Base-by-base conservation (phyloP, 2,888 invertebrate species). In the Lepidochitona cinerea region DNA sequence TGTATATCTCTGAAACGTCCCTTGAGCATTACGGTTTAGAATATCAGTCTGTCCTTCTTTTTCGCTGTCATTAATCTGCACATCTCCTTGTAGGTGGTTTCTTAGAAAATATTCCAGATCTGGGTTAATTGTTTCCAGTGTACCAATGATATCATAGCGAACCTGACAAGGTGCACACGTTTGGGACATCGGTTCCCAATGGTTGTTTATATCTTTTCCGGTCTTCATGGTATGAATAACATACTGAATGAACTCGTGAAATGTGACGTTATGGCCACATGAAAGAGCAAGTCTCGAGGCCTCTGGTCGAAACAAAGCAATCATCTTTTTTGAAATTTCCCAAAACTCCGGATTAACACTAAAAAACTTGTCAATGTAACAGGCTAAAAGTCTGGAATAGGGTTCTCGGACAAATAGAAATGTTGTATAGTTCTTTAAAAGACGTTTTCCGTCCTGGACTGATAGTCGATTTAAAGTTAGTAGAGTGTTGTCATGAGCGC, bases 371-470 rank as follows among this genome's bases (percentile, higher is more conserved):
- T 72, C 72, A 1, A 68, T 65, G 23, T 68, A 72, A 14, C 68
- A 66, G 0, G 72, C 37, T 4, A 72, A 36, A 35, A 72, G 37
- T 29, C 72, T 18, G 0, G 67, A 37, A 23, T 72, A 68, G 1
- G 72, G 72, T 26, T 72, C 68, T 9, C 72, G 68, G 18, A 72
- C 72, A n/a, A 72, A 72, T 14, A 72, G 36, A 29, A 72, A 41
- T 29, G 66, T 53, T 3, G 41, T 59, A 33, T 68, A 72, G 6
- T 14, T 68, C n/a, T 68, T 29, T 29, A 54, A 36, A 3, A 37
- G 3, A 0, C 18, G 1, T 3, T 54, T 1, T 23, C 12, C n/a
- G 23, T 32, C 37, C 0, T 3, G 0, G n/a, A 26, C 5, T 18
- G 37, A 32, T 9, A 67, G 14, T 18, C 37, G n/a, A 3, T 23